Base-by-base conservation (phyloP, 2,797 vertebrate genomes). In the Coccyzus lansbergi region DNA sequence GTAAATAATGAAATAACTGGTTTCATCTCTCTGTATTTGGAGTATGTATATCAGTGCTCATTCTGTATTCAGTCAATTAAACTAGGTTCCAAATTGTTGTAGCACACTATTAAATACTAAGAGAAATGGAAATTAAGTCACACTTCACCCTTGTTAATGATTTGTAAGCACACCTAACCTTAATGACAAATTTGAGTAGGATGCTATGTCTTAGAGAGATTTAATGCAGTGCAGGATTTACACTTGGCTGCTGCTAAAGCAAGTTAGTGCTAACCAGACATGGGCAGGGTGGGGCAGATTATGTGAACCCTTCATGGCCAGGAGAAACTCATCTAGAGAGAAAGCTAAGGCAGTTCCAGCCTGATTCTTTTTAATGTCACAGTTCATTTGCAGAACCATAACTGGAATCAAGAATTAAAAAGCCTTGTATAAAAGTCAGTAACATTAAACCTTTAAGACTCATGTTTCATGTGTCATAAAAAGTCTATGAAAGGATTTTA, bases 381-480 rank as follows among this genome's bases (percentile, higher is more conserved):
- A 98, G 98, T 98, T 98, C 98, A 98, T 98, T 98, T 98, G 97
- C 97, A 98, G 97, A 97, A 97, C 98, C 98, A 98, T 98, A 98
- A 98, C 98, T 97, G 97, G 98, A 98, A 98, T 98, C 97, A 98
- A 97, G 97, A 98, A 98, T 98, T 98, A 98, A 98, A 98, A 98
- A 98, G 97, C 97, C 97, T 97, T 97, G 98, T 98, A 98, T 98
- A 98, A 98, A 98, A 98, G 98, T 98, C 97, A 98, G 97, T 98
- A 98, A 98, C 98, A 98, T 98, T 98, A 98, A 98, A 98, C 98
- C 98, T 98, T 98, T 98, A 98, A 98, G 97, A 98, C 98, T 98
- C 97, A 96, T 98, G 98, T 98, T 98, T 98, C 98, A 98, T 98
- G 98, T 98, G 97, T 98, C 98, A 98, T 98, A 98, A 98, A 98